A percentile compares a stretch with the other conserved stretches of the same genome.
Conservation (phyloP, 2,888 invertebrate species). For the Cephus sareptanus region DNA sequence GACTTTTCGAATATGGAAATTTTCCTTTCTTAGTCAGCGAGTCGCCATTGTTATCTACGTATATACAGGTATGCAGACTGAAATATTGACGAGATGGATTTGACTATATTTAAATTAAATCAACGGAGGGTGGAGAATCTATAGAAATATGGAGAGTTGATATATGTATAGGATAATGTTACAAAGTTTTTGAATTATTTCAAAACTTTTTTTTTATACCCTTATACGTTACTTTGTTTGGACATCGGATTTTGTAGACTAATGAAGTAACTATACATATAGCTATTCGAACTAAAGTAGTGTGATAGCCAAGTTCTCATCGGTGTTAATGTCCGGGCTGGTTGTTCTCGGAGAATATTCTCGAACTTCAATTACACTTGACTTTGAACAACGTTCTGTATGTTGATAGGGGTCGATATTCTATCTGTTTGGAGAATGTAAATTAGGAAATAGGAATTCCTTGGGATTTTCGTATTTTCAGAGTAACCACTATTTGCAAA, state of each 20-base stretch:
- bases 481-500: background rate
- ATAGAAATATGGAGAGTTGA: background rate
- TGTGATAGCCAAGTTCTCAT: constrained; percentile 41
- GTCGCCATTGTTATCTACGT: background rate
- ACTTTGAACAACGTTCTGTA: constrained; percentile 20
- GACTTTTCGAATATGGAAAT: background rate
- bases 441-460: background rate
- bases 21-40: background rate
- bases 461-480: background rate
- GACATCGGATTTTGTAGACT: background rate
- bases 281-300: background rate
- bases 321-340: constrained; percentile 38
- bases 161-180: background rate
- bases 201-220: background rate
- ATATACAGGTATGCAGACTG: background rate
- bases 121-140: background rate
- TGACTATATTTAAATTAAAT: background rate
- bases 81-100: background rate
- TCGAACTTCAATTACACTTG: constrained; percentile 45
- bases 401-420: background rate
- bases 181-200: background rate
- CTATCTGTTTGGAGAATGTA: background rate
- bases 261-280: background rate
- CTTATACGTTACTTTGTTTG: background rate
- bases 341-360: constrained; percentile 26